These are phyloP conservation scores for Hephaestus fuliginosus DNA, from an alignment of 2,797 vertebrate species.

Conservation along the genomic window DNA sequence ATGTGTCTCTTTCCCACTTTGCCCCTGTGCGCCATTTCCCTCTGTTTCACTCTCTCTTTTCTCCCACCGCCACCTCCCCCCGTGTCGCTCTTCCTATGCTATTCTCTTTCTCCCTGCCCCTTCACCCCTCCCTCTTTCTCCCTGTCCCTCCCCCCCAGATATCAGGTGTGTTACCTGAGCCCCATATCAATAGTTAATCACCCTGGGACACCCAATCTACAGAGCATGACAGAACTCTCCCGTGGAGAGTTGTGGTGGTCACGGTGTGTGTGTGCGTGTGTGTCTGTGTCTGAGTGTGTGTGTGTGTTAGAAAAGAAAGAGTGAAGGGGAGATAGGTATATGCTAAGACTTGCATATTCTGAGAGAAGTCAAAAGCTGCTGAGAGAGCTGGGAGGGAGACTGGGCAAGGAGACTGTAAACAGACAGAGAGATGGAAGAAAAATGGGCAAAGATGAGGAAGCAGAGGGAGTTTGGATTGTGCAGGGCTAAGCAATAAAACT, in stretches of 20 bases:
- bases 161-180: conserved; percentile 92
- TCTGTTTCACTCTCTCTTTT: conserved; percentile 46
- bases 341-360: conserved; percentile 43
- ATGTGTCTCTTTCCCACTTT: conserved; percentile 17
- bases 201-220: conserved; percentile 91
- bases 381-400: conserved; percentile 25
- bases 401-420: conserved; percentile 19
- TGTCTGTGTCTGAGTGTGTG: conserved; percentile 32
- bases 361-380: conserved; percentile 33
- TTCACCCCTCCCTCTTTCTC: not conserved
- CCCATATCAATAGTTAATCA: conserved; percentile 94
- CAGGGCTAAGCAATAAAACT: conserved; percentile 21
- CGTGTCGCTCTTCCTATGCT: conserved; percentile 25
- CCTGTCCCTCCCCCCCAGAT: conserved; percentile 63
- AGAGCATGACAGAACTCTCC: conserved; percentile 75
- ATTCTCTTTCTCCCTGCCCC: conserved; percentile 47
- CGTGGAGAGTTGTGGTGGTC: conserved; percentile 53
- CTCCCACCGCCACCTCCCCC: not conserved
- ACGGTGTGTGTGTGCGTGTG: conserved; percentile 29
- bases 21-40: conserved; percentile 22
- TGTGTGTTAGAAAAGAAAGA: conserved; percentile 19
- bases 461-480: conserved; percentile 10
- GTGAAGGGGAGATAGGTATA: too few relatives aligned
- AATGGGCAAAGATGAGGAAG: not conserved
- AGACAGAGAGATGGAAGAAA: conserved; percentile 1